Percentiles rank a stretch among this genome's conserved stretches.
Conservation (phyloP, 2,888 invertebrate genomes). For the Hesperia comma region DNA sequence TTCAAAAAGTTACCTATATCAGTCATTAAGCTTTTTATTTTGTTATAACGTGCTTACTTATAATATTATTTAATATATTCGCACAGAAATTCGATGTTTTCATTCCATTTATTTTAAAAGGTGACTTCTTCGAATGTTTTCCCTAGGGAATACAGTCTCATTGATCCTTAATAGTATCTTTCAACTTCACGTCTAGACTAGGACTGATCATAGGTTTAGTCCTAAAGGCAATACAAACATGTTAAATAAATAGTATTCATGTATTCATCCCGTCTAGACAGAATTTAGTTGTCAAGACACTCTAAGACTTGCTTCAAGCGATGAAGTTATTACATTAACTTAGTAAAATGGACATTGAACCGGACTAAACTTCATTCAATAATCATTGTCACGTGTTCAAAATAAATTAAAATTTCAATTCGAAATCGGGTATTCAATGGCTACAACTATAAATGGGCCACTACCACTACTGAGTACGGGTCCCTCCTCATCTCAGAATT, state of each 20-base stretch:
- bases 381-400: too few relatives aligned
- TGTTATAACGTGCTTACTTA: too few relatives aligned
- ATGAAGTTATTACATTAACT: neutral
- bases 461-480: too few relatives aligned
- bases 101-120: too few relatives aligned
- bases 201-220: slow-evolving; percentile 1
- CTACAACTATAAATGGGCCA: too few relatives aligned
- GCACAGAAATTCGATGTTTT: too few relatives aligned
- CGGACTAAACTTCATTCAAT: neutral
- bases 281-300: slow-evolving; percentile 9
- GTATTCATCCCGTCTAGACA: slow-evolving; percentile 33
- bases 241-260: slow-evolving; percentile 16
- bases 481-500: too few relatives aligned
- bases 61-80: too few relatives aligned
- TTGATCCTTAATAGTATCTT: neutral
- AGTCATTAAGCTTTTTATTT: too few relatives aligned
- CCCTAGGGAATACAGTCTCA: neutral
- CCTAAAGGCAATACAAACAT: slow-evolving; percentile 8
- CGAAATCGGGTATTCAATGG: too few relatives aligned
- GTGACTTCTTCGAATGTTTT: neutral
- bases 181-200: neutral
- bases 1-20: too few relatives aligned
- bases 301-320: slow-evolving; percentile 10
- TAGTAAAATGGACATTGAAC: neutral
- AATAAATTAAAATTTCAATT: too few relatives aligned